Evolutionary conservation across 92 coral and sea anemone species (phyloP).

Genomic region (Porites evermanni): DNA sequence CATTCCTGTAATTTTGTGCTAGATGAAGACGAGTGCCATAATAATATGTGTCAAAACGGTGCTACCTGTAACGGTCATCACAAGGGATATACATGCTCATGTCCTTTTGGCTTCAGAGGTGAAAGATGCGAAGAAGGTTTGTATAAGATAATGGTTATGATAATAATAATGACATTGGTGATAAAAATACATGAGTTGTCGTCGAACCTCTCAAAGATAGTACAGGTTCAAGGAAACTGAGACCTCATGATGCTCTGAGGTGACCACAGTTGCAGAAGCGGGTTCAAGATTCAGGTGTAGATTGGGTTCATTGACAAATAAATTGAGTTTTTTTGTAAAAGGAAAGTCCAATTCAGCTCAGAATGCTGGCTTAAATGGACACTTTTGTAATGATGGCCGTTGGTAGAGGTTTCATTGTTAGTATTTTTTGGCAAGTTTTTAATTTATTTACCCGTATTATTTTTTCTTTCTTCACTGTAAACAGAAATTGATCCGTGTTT

Average conservation of each 20-base stretch:
- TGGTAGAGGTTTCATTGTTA: neutral
- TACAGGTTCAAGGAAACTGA: no score
- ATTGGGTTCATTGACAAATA: no score
- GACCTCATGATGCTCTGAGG: no score
- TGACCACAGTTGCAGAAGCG: no score
- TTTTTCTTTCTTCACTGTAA: no score
- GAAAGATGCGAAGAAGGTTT: neutral
- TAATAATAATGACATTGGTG: neutral
- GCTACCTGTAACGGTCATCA: neutral
- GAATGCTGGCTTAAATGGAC: no score
- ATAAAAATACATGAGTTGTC: neutral
- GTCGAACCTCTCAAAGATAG: neutral
- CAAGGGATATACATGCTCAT: neutral
- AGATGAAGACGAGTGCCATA: neutral
- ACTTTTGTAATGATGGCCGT: no score
- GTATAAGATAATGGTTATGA: no score
- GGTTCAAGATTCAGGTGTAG: no score
- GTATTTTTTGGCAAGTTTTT: no score
- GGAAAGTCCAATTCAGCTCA: no score
- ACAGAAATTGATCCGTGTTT: neutral
- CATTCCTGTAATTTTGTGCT: neutral
- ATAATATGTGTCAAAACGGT: neutral
- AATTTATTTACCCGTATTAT: neutral
- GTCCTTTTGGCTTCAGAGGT: neutral
- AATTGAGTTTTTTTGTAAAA: no score